Evolutionary conservation across 1,140 invertebrate genomes (phyloP), one percentile per base, ranked within the genome.

Genomic region (Macrobrachium rosenbergii): DNA sequence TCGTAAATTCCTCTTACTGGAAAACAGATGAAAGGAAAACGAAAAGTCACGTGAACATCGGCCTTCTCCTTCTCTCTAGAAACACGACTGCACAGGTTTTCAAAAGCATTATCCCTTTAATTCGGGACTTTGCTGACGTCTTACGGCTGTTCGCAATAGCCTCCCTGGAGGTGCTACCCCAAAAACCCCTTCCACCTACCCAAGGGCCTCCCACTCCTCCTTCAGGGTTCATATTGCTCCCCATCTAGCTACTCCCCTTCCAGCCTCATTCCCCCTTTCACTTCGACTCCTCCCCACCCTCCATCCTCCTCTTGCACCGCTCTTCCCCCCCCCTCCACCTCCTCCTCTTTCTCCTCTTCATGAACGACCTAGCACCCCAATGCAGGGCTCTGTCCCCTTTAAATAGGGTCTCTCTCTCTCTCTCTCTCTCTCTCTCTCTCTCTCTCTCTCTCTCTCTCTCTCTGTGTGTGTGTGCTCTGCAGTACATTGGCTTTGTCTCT

Each of bases 371-470:
- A 45, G 72, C 17, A 19, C 45, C 59, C 59, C 23, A 19, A 21
- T 77, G 19, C 21, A n/a, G 59, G 21, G 75, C 16, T 77, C 75
- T 37, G 10, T 12, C 75, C 5, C 43, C 37, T 77, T 58, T 17
- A 19, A 21, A 58, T n/a, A 17, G 19, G n/a, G 45, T n/a, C 43
- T 77, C 75, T 77, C 75, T 77, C 73, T 75, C 73, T 75, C 73
- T 75, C 73, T 75, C 73, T 75, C 73, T 75, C 73, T 75, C 73
- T 75, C 73, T 75, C 73, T 75, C 73, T 75, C 73, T 75, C 73
- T 75, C 73, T 75, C 23, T 37, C 73, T 75, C 73, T 75, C 73
- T 75, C 73, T 75, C 43, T 77, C 75, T 77, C 75, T 77, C 75
- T n/a, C n/a, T n/a, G n/a, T n/a, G n/a, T n/a, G n/a, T 23, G 45